These are phyloP conservation scores for Muscina levida DNA, from an alignment of 2,888 invertebrate genomes.

Conservation along the genomic window DNA sequence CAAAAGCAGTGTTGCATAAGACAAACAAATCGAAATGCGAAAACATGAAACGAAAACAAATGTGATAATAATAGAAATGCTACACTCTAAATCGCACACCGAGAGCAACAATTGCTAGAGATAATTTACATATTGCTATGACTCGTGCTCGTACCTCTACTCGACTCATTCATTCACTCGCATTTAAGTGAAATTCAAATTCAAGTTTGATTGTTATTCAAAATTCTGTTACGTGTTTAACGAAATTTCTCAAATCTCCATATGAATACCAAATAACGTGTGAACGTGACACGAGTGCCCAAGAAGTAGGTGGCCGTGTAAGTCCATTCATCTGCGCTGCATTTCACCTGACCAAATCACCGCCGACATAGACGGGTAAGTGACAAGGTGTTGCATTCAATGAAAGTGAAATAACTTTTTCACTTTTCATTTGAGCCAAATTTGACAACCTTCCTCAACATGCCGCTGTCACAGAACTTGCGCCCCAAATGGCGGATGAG, in stretches of 20 bases:
- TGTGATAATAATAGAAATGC: conserved; percentile 16
- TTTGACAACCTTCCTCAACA: conserved; percentile 43
- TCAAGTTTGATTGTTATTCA: conserved; percentile 12
- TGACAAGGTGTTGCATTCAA: conserved; percentile 11
- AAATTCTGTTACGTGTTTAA: conserved; percentile 45
- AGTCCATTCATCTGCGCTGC: not conserved
- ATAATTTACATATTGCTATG: conserved; percentile 20
- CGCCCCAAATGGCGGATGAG: conserved; percentile 18
- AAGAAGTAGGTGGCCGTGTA: conserved; percentile 44
- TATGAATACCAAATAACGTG: conserved; percentile 37
- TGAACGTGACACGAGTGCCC: no score
- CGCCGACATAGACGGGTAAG: not conserved
- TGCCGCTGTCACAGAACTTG: conserved; percentile 40
- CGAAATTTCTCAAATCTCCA: conserved; percentile 43
- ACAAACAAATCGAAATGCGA: not conserved
- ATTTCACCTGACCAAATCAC: conserved; percentile 37
- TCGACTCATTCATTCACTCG: not conserved
- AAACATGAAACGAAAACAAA: conserved; percentile 13
- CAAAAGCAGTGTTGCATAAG: conserved; percentile 21
- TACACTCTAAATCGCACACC: not conserved
- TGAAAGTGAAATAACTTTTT: conserved; percentile 56
- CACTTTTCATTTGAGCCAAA: conserved; percentile 9
- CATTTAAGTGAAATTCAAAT: conserved; percentile 51
- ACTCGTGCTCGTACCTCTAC: no score
- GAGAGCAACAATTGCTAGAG: not conserved